Evolutionary conservation across 2,797 vertebrate genomes (phyloP), one percentile per base, ranked within the genome.

Genomic region (Kryptolebias ocellatus): DNA sequence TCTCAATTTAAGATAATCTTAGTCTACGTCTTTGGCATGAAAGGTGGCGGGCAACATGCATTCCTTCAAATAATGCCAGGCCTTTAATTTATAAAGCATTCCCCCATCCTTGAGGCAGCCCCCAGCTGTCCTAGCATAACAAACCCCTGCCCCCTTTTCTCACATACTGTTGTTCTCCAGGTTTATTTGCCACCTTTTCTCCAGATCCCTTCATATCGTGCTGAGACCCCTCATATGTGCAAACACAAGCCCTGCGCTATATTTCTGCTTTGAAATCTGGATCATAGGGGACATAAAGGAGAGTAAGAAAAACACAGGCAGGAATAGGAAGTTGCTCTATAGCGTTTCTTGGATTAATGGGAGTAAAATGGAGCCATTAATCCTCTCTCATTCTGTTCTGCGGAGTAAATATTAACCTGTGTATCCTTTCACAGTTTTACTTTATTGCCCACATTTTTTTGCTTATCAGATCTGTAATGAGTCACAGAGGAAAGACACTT

Each of bases 401-500:
- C 57, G 34, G 60, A 39, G 79, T 84, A 90, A 90, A 91, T 90
- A 90, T 91, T 89, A 90, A 81, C 82, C 81, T 83, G 63, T 74
- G 78, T 84, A 79, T 91, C 64, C 27, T 82, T 82, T 72, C 56
- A 78, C 63, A 79, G 54, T 88, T 84, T 84, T 82, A 76, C 74
- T 78, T 92, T 80, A 81, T 50, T 61, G 46, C 74, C 72, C 72
- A 65, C 75, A 86, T 88, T 83, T 87, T 87, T 84, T 81, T 88
- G 85, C 86, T 91, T 89, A 86, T 87, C 72, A 64, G 72, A 64
- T 73, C 53, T 73, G 54, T 93, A 93, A 93, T 93, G 91, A 93
- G 93, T 89, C 92, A 87, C 91, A 51, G 67, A 83, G 83, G 89
- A 86, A 75, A 81, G 59, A 61, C 60, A 34, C 61, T 74, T 20